Evolutionary conservation across 2,797 vertebrate genomes (phyloP).

Genomic region (Spinus pinus): DNA sequence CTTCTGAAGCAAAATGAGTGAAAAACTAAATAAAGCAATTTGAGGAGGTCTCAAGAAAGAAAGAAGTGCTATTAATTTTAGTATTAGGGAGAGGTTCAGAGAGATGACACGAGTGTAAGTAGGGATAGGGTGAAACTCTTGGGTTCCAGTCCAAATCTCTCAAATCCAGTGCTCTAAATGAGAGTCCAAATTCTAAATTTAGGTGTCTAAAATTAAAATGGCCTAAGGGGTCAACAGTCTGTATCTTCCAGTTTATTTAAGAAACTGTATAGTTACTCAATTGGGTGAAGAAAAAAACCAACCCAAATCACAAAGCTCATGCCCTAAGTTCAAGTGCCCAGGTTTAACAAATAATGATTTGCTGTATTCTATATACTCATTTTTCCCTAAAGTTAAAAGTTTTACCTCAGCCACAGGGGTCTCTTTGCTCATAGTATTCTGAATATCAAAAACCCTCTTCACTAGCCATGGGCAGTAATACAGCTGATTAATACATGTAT

Average conservation of each 20-base stretch:
- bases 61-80: neutral
- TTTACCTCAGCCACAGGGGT: neutral
- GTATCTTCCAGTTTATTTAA: neutral
- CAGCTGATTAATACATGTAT: neutral
- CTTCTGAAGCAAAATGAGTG: neutral
- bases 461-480: neutral
- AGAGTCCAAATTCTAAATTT: slow-evolving; percentile 31
- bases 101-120: neutral
- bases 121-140: neutral
- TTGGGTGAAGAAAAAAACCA: neutral
- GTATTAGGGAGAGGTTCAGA: neutral
- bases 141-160: slow-evolving; percentile 1
- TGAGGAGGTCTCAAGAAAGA: neutral
- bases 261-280: neutral
- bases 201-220: slow-evolving; percentile 38
- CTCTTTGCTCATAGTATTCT: neutral
- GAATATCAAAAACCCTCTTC: neutral
- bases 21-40: neutral
- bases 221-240: neutral
- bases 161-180: neutral
- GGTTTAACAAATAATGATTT: neutral
- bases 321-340: neutral
- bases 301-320: neutral
- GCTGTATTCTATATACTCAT: neutral
- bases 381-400: neutral